Evolutionary conservation across 2,888 invertebrate genomes (phyloP), one percentile per base, ranked within the genome.

Genomic region (Eurytoma adleriae): DNA sequence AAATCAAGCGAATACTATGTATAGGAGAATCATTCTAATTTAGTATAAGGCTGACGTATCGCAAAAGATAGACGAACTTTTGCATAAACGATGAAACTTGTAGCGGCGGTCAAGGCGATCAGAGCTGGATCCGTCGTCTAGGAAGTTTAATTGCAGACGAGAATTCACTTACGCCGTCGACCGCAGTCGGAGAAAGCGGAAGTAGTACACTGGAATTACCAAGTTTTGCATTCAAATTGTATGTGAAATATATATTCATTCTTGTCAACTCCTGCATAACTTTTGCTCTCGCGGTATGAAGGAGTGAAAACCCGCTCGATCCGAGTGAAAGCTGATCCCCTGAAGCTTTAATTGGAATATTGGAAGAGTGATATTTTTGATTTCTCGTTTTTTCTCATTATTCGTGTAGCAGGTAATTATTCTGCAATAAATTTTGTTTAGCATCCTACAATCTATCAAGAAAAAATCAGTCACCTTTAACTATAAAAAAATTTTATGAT

Each of bases 141-240:
- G 83, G 83, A 86, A 86, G 86, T 87, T 86, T 86, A 86, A 87
- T 87, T 86, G 82, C 83, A 70, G 81, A 77, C 78, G 69, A 81
- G 84, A 85, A 86, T 86, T 86, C 86, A 85, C 85, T 86, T 84
- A 84, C 84, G 82, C 83, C 20, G 57, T 12, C 18, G 20, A 52
- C n/a, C 57, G 57, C 30, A 40, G 57, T 56, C 48, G 70, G 57
- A 59, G 30, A 69, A 30, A 69, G 56, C 57, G 70, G 57, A 70
- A 59, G 48, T 57, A 70, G 57, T 59, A 48, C 48, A 70, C 27
- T 48, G 48, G 70, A 70, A 70, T 70, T 70, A 70, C 59, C 70
- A 70, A 70, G 70, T 59, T 70, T 70, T 59, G 70, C 70, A 70
- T 70, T 70, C 48, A 59, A 70, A 57, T 70, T 20, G 59, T 70